Conservation (phyloP, 2,888 invertebrate genomes). For the Matsumyia berberina region DNA sequence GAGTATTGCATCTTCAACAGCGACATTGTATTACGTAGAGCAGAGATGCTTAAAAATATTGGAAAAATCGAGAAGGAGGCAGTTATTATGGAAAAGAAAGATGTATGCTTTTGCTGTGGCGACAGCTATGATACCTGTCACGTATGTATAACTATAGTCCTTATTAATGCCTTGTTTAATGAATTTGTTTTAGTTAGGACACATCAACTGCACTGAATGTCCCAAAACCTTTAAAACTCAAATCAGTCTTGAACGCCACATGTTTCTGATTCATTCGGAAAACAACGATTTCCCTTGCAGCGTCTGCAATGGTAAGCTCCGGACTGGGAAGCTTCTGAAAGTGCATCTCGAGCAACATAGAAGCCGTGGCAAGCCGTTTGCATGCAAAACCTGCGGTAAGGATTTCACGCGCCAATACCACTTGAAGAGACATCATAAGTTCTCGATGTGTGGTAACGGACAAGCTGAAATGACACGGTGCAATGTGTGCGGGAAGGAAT, state of each 20-base stretch:
- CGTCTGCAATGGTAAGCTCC: constrained; percentile 88
- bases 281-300: constrained; percentile 87
- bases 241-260: constrained; percentile 88
- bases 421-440: constrained; percentile 85
- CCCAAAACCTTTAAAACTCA: constrained; percentile 90
- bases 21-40: constrained; percentile 81
- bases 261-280: constrained; percentile 89
- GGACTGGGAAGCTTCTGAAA: constrained; percentile 86
- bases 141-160: constrained; percentile 78
- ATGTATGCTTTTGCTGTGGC: constrained; percentile 83
- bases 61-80: constrained; percentile 83
- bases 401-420: constrained; percentile 91
- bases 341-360: constrained; percentile 88
- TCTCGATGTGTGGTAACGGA: constrained; percentile 81
- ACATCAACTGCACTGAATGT: constrained; percentile 86
- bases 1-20: constrained; percentile 82
- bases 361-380: constrained; percentile 86
- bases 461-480: constrained; percentile 82
- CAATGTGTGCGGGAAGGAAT: constrained; percentile 83
- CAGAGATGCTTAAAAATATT: constrained; percentile 82
- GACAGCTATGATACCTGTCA: constrained; percentile 84
- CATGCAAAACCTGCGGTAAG: constrained; percentile 89
- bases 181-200: constrained; percentile 80
- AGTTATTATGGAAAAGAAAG: constrained; percentile 81
- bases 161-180: neutral